Conservation (phyloP, 2,113 vertebrate genomes). For the Bucco capensis region DNA sequence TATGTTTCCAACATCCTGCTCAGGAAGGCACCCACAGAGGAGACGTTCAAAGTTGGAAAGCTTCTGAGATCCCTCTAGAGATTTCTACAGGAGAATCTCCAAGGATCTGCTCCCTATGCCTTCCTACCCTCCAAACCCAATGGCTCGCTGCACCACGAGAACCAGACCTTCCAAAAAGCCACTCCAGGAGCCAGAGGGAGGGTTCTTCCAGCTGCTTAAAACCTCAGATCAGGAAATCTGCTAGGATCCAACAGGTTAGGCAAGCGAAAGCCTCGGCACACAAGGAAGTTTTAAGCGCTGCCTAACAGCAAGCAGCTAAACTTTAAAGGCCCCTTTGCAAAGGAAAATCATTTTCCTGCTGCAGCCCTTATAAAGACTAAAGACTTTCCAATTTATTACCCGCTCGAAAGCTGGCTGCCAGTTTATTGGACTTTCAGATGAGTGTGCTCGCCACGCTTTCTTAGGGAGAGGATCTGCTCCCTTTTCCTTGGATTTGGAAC, state of each 20-base stretch:
- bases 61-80: background rate
- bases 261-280: background rate
- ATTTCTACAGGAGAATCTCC: background rate
- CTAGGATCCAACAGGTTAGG: conserved; percentile 37
- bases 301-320: conserved; percentile 41
- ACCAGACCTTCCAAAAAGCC: background rate
- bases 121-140: conserved; percentile 15
- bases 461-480: conserved; percentile 61
- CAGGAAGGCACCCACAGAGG: background rate
- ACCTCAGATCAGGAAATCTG: background rate
- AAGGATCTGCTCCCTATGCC: background rate
- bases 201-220: background rate
- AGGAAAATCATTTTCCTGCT: conserved; percentile 66
- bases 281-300: conserved; percentile 27
- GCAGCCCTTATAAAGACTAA: conserved; percentile 66
- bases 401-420: conserved; percentile 62
- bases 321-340: conserved; percentile 63
- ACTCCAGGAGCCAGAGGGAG: background rate
- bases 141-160: background rate
- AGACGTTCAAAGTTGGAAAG: background rate
- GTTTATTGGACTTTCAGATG: conserved; percentile 77
- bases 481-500: conserved; percentile 75
- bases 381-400: conserved; percentile 71
- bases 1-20: background rate
- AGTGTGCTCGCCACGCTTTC: conserved; percentile 75